These are phyloP conservation scores for Ellobius talpinus DNA, from an alignment of 2,113 vertebrate genomes.

Conservation along the genomic window DNA sequence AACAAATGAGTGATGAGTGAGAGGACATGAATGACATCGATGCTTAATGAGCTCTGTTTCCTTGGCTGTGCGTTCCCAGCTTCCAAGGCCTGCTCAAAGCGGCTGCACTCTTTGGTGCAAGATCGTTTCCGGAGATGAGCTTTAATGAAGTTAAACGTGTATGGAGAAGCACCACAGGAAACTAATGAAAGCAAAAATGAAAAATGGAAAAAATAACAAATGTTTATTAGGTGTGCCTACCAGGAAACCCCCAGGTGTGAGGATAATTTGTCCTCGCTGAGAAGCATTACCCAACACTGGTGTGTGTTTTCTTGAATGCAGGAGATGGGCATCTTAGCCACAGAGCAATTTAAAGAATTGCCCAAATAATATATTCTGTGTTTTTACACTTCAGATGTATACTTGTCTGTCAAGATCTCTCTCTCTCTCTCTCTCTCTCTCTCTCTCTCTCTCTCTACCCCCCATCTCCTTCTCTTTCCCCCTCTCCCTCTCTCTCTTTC, in stretches of 20 bases:
- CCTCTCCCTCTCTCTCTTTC: background rate
- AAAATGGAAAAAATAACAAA: conserved; percentile 81
- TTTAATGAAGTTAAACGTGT: conserved; percentile 78
- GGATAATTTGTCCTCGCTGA: conserved; percentile 30
- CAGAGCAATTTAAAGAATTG: background rate
- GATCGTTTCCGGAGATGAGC: conserved; percentile 80
- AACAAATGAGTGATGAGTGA: conserved; percentile 80
- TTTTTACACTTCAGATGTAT: background rate
- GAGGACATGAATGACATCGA: conserved; percentile 77
- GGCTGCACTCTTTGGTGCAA: conserved; percentile 80
- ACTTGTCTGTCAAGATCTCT: background rate
- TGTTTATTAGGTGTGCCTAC: conserved; percentile 69
- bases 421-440: background rate
- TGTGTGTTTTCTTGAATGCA: background rate
- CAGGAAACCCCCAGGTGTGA: conserved; percentile 49
- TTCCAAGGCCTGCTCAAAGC: conserved; percentile 83
- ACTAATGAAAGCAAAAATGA: conserved; percentile 85
- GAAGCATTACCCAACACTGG: background rate
- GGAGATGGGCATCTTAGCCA: background rate
- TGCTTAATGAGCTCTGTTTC: conserved; percentile 82
- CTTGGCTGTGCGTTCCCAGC: conserved; percentile 63
- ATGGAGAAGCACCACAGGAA: conserved; percentile 76
- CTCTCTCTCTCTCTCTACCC: accelerated
- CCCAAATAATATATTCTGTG: background rate
- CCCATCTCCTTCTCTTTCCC: background rate